phyloP scores from a whole-genome alignment of 53 echinoderm and acorn worm genomes.

The Temnopleurus reevesii region DNA sequence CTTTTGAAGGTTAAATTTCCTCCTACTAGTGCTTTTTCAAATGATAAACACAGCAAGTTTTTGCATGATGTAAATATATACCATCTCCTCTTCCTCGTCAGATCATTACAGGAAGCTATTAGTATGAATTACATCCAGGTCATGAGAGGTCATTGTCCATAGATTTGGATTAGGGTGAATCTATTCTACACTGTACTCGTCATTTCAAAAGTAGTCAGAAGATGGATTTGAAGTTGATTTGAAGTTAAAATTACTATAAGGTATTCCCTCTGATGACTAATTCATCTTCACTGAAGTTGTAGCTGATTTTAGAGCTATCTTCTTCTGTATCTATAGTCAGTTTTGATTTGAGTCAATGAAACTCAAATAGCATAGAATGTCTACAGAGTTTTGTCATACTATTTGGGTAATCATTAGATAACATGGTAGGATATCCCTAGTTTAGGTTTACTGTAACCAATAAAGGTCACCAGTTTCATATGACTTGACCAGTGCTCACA shows the following conservation, averaged over 20 bases:
- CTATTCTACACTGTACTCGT: too few relatives aligned
- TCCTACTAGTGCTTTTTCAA: too few relatives aligned
- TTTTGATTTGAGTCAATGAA: slow-evolving; percentile 1
- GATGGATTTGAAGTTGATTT: too few relatives aligned
- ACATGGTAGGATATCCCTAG: neutral
- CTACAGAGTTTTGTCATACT: neutral
- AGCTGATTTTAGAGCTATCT: too few relatives aligned
- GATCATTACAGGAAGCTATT: slow-evolving; percentile 16
- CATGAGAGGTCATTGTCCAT: too few relatives aligned
- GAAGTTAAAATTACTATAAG: too few relatives aligned
- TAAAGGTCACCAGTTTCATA: neutral
- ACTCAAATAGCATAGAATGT: neutral
- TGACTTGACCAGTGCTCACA: neutral
- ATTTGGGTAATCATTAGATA: neutral
- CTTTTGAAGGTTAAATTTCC: too few relatives aligned
- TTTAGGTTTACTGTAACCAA: neutral
- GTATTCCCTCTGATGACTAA: too few relatives aligned
- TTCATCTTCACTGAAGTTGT: too few relatives aligned
- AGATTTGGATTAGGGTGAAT: neutral
- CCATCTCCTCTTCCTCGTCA: neutral
- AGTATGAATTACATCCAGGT: slow-evolving; percentile 7
- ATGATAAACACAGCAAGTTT: too few relatives aligned
- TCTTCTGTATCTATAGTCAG: too few relatives aligned
- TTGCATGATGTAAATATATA: too few relatives aligned
- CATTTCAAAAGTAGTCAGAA: neutral